These are phyloP conservation scores for Plebejus anna DNA, from an alignment of 2,888 invertebrate genomes.

Conservation along the genomic window DNA sequence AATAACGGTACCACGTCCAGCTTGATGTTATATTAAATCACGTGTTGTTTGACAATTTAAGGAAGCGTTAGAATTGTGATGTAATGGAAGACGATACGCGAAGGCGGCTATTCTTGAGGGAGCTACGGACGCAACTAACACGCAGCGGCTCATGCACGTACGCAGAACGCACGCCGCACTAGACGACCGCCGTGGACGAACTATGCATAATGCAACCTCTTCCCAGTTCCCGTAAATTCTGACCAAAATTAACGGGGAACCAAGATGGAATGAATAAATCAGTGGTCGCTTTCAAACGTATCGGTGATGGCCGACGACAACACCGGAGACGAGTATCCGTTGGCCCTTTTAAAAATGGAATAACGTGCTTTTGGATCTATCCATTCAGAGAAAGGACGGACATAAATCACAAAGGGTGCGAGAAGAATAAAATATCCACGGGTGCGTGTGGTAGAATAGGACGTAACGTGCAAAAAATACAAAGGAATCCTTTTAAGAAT, in stretches of 20 bases:
- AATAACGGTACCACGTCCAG: constrained; percentile 18
- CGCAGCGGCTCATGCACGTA: constrained; percentile 65
- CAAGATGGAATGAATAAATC: constrained; percentile 53
- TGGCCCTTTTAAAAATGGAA: constrained; percentile 66
- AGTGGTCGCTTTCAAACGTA: constrained; percentile 52
- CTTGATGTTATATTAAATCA: constrained; percentile 2
- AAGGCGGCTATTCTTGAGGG: constrained; percentile 72
- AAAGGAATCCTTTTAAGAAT: constrained; percentile 46
- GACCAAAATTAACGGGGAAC: constrained; percentile 63
- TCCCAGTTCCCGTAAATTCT: constrained; percentile 55
- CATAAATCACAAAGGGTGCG: constrained; percentile 69
- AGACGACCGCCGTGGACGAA: constrained; percentile 52
- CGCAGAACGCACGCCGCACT: constrained; percentile 53
- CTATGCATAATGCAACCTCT: constrained; percentile 49
- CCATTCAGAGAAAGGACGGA: constrained; percentile 55
- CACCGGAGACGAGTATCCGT: constrained; percentile 73
- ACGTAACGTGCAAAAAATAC: constrained; percentile 52
- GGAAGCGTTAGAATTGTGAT: constrained; percentile 5
- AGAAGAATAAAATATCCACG: constrained; percentile 51
- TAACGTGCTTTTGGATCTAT: constrained; percentile 61
- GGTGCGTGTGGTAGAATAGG: constrained; percentile 49
- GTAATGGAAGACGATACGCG: constrained; percentile 23
- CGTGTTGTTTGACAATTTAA: background rate
- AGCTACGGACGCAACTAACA: constrained; percentile 71
- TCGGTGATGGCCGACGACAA: constrained; percentile 61